phyloP scores from a whole-genome alignment of 2,888 invertebrate genomes.

The Chironomus riparius region DNA sequence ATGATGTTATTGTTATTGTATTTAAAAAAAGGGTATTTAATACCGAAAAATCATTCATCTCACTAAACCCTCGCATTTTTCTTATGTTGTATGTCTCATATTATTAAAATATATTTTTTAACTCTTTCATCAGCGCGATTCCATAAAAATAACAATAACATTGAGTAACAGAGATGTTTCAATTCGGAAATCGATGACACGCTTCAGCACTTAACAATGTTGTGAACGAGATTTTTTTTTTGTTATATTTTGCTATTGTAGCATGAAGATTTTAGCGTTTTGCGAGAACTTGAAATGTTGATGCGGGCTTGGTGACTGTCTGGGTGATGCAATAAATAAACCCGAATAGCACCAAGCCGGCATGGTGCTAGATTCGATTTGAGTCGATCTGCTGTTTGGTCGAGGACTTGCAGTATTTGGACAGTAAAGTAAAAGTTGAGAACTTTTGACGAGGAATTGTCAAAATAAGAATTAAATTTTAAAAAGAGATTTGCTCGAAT shows the following conservation, averaged over 20 bases:
- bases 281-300: too few species aligned
- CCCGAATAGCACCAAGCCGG: too few species aligned
- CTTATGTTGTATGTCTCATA: neutral
- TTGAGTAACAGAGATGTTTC: neutral
- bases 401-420: too few species aligned
- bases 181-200: conserved; percentile 14
- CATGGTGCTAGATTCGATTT: too few species aligned
- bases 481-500: too few species aligned
- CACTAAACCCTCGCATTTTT: conserved; percentile 6
- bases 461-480: too few species aligned
- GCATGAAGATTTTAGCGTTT: neutral
- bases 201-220: conserved; percentile 8
- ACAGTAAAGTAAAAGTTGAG: too few species aligned
- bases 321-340: too few species aligned
- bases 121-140: conserved; percentile 5
- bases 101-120: conserved; percentile 3
- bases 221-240: neutral
- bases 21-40: neutral
- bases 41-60: neutral
- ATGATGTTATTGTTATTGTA: neutral
- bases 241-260: neutral
- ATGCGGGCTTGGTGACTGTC: too few species aligned
- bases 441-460: too few species aligned
- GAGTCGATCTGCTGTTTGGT: too few species aligned
- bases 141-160: conserved; percentile 8